A percentile compares a stretch with the other conserved stretches of the same genome.
Conservation (phyloP, 1,140 invertebrate genomes). For the Euwallacea fornicatus region DNA sequence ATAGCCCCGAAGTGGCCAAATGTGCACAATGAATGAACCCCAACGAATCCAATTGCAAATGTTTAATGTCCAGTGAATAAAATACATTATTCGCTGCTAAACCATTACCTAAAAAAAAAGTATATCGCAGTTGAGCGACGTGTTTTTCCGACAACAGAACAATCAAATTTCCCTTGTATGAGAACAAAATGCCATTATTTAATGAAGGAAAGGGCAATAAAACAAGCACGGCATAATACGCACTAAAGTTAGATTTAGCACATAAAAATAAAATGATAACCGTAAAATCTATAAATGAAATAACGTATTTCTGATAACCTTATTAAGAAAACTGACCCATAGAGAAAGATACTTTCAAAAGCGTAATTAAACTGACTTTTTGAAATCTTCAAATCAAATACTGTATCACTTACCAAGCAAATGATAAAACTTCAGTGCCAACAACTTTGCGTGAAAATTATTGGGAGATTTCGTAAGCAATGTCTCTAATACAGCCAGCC, state of each 20-base stretch:
- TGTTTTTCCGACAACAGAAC: background rate
- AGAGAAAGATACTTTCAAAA: background rate
- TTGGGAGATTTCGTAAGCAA: constrained; percentile 71
- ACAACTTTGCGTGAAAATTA: constrained; percentile 77
- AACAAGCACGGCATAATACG: too few species aligned
- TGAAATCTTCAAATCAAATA: background rate
- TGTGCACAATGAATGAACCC: constrained; percentile 80
- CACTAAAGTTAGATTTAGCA: too few species aligned
- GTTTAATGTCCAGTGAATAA: constrained; percentile 83
- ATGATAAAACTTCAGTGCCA: constrained; percentile 74
- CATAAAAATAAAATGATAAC: background rate
- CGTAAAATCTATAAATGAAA: background rate
- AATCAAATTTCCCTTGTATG: too few species aligned
- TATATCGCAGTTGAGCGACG: background rate
- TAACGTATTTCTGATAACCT: background rate
- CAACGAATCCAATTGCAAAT: constrained; percentile 91
- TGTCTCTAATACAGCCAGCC: constrained; percentile 68
- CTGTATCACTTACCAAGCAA: constrained; percentile 61
- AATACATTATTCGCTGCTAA: constrained; percentile 70
- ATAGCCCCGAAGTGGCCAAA: constrained; percentile 69
- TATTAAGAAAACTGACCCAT: background rate
- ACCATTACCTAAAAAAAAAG: constrained; percentile 61
- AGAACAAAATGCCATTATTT: too few species aligned
- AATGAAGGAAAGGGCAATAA: too few species aligned
- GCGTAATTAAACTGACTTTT: background rate